Conservation (phyloP, 2,113 vertebrate genomes). For the Theropithecus gelada region DNA sequence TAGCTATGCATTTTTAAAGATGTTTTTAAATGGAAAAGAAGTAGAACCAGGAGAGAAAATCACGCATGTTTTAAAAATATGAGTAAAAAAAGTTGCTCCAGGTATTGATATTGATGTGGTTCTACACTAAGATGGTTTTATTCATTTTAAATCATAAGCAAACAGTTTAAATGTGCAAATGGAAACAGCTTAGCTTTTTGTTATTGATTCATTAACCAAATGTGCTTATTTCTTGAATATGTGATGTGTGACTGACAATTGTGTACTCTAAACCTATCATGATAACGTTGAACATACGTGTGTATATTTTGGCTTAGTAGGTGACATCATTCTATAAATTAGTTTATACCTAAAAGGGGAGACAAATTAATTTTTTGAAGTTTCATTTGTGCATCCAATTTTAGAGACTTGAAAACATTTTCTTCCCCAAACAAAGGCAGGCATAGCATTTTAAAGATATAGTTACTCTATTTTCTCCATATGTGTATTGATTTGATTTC, state of each 20-base stretch:
- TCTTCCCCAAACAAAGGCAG: background rate
- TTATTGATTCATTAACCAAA: background rate
- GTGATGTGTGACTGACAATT: background rate
- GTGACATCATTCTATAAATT: background rate
- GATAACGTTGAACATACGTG: background rate
- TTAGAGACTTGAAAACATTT: slow-evolving; percentile 34
- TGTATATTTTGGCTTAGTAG: background rate
- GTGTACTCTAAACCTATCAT: background rate
- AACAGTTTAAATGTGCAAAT: background rate
- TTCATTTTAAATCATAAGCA: slow-evolving; percentile 2
- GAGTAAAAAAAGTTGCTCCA: background rate
- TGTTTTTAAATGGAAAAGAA: slow-evolving; percentile 44
- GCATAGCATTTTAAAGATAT: background rate
- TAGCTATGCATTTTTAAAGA: background rate
- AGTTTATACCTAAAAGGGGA: background rate
- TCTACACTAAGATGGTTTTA: background rate
- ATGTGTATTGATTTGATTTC: slow-evolving; percentile 1
- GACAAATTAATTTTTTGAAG: background rate
- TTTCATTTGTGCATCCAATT: background rate
- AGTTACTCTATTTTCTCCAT: background rate
- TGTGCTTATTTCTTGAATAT: background rate
- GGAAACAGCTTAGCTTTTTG: background rate
- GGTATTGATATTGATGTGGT: background rate
- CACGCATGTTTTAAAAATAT: background rate
- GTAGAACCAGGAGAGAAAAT: background rate